Evolutionary conservation across 37 sponge, comb jelly and placozoan genomes (phyloP), one percentile per base, ranked within the genome.

Genomic region (Tethya wilhelma): DNA sequence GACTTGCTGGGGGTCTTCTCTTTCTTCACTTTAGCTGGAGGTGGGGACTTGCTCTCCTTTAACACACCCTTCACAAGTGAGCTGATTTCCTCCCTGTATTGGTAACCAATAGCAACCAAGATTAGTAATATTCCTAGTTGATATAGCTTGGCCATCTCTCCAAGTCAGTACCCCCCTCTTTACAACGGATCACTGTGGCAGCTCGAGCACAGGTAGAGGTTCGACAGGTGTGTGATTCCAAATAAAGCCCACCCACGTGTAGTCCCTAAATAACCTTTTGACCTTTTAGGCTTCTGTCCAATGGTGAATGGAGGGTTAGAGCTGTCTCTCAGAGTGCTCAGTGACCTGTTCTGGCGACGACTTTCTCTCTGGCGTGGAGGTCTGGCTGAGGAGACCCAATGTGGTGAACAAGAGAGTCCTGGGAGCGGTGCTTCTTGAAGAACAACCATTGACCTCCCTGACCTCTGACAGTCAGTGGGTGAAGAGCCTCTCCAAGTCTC

Each of bases 321-420:
- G 12, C 31, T n/a, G n/a, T n/a, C n/a, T n/a, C n/a, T n/a, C n/a
- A n/a, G n/a, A 22, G 25, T 42, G 69, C 3, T 38, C 2, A 2
- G 64, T 64, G 3, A 19, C 30, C 14, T 72, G 82, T 49, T 20
- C 49, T 29, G 23, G 26, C 20, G 31, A 38, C 36, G 84, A 86
- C 45, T 94, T 94, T 55, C 29, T 44, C 12, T 53, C 73, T 55
- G 87, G 89, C 4, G 62, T 91, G 38, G 82, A 90, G 1, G 90
- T 94, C 0, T 96, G 97, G 97, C 70, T 96, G 12, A 72, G 49
- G 14, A 64, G 94, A 30, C 97, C 97, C 1, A 87, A 96, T n/a
- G 95, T 96, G 26, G 80, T 94, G 20, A 91, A 94, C 81, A 91
- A 45, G 49, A 59, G 89, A 43, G 67, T 96, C 12, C 38, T 86